Conservation (phyloP, 1,140 invertebrate genomes). For the Muscidifurax raptorellus region DNA sequence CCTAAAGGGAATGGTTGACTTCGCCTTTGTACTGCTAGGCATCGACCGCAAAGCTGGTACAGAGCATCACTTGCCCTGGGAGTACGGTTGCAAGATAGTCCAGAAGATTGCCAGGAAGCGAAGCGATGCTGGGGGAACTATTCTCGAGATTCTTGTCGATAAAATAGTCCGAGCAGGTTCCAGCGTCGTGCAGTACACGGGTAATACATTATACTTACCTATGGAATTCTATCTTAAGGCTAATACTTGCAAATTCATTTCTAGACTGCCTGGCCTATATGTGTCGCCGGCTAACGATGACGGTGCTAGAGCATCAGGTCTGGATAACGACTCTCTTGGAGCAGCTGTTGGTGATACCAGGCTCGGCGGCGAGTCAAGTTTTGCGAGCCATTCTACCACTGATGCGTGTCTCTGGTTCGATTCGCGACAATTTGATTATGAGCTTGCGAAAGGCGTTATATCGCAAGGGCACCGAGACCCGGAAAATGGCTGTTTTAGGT, state of each 20-base stretch:
- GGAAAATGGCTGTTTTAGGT: conserved; percentile 77
- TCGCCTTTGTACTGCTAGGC: conserved; percentile 75
- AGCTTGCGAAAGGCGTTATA: conserved; percentile 78
- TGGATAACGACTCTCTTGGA: conserved; percentile 74
- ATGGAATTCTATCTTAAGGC: neutral
- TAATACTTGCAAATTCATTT: conserved; percentile 25
- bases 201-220: conserved; percentile 59
- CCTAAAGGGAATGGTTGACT: conserved; percentile 75
- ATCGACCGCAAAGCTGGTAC: conserved; percentile 63
- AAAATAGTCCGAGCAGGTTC: conserved; percentile 71
- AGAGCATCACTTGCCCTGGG: conserved; percentile 64
- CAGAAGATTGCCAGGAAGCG: conserved; percentile 75
- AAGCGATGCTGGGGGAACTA: conserved; percentile 68
- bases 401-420: conserved; percentile 69
- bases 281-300: conserved; percentile 71
- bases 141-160: conserved; percentile 73
- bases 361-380: conserved; percentile 68
- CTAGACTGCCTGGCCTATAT: conserved; percentile 76
- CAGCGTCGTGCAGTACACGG: conserved; percentile 74
- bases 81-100: conserved; percentile 74
- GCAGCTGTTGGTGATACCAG: conserved; percentile 72
- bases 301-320: conserved; percentile 73
- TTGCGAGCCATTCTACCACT: conserved; percentile 75
- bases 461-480: conserved; percentile 72
- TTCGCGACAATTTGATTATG: conserved; percentile 76